Evolutionary conservation across 2,888 invertebrate species (phyloP).

Genomic region (Cremastinae sp.): DNA sequence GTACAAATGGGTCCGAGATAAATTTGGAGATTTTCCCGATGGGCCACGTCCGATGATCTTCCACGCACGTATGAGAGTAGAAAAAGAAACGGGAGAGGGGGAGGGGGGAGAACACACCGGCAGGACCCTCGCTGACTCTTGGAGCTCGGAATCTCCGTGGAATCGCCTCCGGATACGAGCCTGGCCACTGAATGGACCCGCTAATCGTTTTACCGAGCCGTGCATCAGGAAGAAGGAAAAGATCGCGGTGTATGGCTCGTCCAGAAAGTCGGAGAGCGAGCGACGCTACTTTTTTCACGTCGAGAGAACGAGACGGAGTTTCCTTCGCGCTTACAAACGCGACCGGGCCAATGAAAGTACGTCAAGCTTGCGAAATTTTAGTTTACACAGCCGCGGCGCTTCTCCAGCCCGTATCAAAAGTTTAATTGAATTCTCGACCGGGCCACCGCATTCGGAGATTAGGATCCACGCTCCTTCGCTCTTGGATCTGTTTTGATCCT

Average conservation of each 20-base stretch:
- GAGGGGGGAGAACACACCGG: slow-evolving; percentile 19
- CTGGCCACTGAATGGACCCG: slow-evolving; percentile 54
- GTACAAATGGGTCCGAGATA: slow-evolving; percentile 75
- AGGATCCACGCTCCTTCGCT: slow-evolving; percentile 70
- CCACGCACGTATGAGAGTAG: slow-evolving; percentile 5
- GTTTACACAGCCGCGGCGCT: slow-evolving; percentile 78
- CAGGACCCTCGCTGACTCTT: slow-evolving; percentile 31
- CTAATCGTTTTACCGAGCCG: slow-evolving; percentile 73
- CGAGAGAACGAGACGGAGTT: slow-evolving; percentile 20
- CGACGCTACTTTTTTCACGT: too few relatives aligned
- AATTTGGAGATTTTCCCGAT: slow-evolving; percentile 73
- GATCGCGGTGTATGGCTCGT: too few relatives aligned
- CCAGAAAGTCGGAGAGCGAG: too few relatives aligned
- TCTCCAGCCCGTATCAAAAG: slow-evolving; percentile 78
- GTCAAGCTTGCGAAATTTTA: slow-evolving; percentile 80
- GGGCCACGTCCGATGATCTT: slow-evolving; percentile 48
- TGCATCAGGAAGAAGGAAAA: too few relatives aligned
- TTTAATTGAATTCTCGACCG: slow-evolving; percentile 80
- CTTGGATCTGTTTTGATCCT: slow-evolving; percentile 48
- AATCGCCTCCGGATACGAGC: slow-evolving; percentile 61
- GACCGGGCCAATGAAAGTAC: slow-evolving; percentile 79
- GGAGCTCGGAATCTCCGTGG: too few relatives aligned
- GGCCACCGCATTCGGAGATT: slow-evolving; percentile 71
- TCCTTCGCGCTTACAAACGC: slow-evolving; percentile 53
- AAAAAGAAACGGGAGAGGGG: too few relatives aligned